Evolutionary conservation across 2,113 vertebrate genomes (phyloP).

Genomic region (Aix galericulata): DNA sequence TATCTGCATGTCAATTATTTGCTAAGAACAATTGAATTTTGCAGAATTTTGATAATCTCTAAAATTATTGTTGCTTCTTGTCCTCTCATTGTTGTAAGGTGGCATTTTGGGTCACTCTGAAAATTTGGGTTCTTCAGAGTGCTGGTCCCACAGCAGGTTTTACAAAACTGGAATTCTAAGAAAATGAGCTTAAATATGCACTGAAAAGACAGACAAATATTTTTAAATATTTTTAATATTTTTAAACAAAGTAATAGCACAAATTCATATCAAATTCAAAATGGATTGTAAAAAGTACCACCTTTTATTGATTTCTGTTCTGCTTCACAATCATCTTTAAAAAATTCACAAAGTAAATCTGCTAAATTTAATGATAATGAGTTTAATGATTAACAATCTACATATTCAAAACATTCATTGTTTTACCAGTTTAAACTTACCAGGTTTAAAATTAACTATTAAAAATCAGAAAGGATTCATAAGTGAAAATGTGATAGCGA

Average conservation of each 20-base stretch:
- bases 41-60: background rate
- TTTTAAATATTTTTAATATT: background rate
- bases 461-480: accelerated
- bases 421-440: background rate
- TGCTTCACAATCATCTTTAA: background rate
- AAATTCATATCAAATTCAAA: background rate
- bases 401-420: background rate
- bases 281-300: background rate
- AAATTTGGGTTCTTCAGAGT: background rate
- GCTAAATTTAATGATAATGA: background rate
- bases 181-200: background rate
- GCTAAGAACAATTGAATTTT: background rate
- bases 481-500: background rate
- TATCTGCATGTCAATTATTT: accelerated
- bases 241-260: background rate
- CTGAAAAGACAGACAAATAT: background rate
- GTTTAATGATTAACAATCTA: background rate
- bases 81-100: background rate
- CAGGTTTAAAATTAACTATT: background rate
- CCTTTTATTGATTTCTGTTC: background rate
- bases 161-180: background rate
- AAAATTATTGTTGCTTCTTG: background rate
- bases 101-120: background rate
- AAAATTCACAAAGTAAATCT: background rate
- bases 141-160: background rate